Base-by-base conservation (phyloP, 2,888 invertebrate genomes). In the Synanthedon myopaeformis region DNA sequence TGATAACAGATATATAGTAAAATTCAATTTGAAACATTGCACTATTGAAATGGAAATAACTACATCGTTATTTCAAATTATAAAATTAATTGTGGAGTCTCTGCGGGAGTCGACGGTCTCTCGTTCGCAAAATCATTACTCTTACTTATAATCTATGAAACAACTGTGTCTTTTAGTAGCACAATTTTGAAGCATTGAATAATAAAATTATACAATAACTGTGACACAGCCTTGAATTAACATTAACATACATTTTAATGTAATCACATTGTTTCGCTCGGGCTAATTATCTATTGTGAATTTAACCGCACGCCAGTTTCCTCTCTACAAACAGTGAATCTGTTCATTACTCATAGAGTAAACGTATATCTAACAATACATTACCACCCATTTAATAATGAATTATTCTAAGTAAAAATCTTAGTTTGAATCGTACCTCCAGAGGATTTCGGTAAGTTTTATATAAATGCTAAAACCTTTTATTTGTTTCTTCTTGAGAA, bases 171-270 rank as follows among this genome's bases (percentile, higher is more conserved):
- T 35, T 35, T 35, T 35, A 35, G 35, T 35, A 35, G 35, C 35
- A 10, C 35, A 35, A 35, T 35, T 35, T 10, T 35, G 0, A 35
- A 35, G 5, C 45, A 13, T 42, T 42, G 1, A 49, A 23, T 19
- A 23, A 49, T 17, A 17, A 49, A 23, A 49, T 3, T 17, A 56
- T 56, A 67, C 61, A 65, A 66, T 64, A 62, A 61, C 63, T 54
- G 59, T 65, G 62, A 67, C 64, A 60, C 66, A 70, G 61, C 72
- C 72, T 72, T 73, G 67, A 70, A 71, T 77, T 74, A 72, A 69
- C 10, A 71, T 77, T 74, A 72, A 13, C 45, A 13, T 45, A 45
- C 65, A 70, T 67, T 67, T 70, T 66, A 69, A 17, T 66, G 11
- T 52, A 55, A 69, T 70, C 70, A 70, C 23, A 49, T 19, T 66